phyloP scores from a whole-genome alignment of 2,113 vertebrate genomes.

The Indicator maculatus region DNA sequence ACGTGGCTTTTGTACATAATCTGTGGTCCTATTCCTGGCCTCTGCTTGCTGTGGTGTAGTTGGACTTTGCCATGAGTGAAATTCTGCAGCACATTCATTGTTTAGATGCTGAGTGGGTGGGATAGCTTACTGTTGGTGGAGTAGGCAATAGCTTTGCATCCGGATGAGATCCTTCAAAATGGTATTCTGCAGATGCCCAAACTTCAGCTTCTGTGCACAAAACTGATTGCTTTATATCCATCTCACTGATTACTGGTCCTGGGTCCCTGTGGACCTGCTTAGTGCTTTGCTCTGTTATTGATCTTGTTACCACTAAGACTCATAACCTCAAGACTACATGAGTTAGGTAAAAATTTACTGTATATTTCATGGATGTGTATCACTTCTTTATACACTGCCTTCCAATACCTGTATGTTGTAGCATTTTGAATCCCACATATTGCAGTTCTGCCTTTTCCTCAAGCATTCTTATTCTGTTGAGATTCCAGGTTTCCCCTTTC shows the following conservation, averaged over 20 bases:
- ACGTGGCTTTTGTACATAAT: not conserved
- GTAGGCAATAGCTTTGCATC: not conserved
- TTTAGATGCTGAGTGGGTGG: not conserved
- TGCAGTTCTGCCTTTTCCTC: not conserved
- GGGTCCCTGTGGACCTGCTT: not conserved
- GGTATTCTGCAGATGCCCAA: not conserved
- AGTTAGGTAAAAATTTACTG: not conserved
- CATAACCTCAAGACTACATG: not conserved
- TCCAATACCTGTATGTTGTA: not conserved
- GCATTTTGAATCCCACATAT: not conserved
- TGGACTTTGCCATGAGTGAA: not conserved
- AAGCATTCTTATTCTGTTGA: not conserved
- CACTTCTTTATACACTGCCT: not conserved
- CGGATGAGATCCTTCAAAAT: not conserved
- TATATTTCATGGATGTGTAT: not conserved
- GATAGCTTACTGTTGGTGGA: not conserved
- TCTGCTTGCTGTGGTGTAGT: not conserved
- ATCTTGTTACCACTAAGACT: not conserved
- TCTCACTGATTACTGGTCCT: not conserved
- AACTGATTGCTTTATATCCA: not conserved
- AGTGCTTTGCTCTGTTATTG: not conserved
- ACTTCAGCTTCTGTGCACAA: not conserved
- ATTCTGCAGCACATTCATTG: not conserved
- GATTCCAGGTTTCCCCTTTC: not conserved
- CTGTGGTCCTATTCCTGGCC: not conserved